Evolutionary conservation across 92 coral and sea anemone species (phyloP).

Genomic region (Heliopora coerulea): DNA sequence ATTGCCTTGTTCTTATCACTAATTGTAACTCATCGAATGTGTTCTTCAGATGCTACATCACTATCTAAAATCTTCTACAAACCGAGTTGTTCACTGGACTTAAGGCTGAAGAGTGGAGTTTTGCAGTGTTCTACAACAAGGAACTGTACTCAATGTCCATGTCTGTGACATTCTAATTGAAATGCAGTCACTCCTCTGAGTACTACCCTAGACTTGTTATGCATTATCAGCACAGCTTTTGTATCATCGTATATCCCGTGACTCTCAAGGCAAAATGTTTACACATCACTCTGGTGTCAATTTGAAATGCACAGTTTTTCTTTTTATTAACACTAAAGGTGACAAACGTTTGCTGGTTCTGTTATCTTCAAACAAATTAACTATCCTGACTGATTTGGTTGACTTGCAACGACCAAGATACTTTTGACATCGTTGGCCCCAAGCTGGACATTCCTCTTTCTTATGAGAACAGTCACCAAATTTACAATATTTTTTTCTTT

Average conservation of each 20-base stretch:
- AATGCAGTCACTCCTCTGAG: conserved; percentile 1
- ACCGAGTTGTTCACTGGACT: conserved; percentile 21
- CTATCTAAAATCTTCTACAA: conserved; percentile 11
- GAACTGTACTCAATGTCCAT: conserved; percentile 7
- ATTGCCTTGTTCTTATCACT: background rate
- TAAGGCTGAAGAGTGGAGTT: conserved; percentile 1
- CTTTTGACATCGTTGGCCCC: conserved; percentile 43
- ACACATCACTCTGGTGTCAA: conserved; percentile 40
- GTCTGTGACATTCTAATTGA: conserved; percentile 11
- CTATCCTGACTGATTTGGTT: background rate
- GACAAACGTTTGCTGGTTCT: conserved; percentile 24
- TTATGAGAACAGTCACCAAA: conserved; percentile 43
- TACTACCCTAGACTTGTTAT: conserved; percentile 30
- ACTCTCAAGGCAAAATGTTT: conserved; percentile 34
- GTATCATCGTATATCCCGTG: conserved; percentile 24
- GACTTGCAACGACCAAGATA: background rate
- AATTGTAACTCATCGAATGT: background rate
- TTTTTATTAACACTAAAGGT: conserved; percentile 28
- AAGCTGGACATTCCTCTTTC: conserved; percentile 49
- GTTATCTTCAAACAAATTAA: background rate
- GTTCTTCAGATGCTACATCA: background rate
- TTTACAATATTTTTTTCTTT: conserved; percentile 35
- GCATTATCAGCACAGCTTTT: conserved; percentile 37
- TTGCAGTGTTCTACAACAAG: conserved; percentile 14
- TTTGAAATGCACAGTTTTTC: conserved; percentile 22